A percentile compares a stretch with the other conserved stretches of the same genome.
phyloP scores from a whole-genome alignment of 2,797 vertebrate species.

The Coregonus suidteri region DNA sequence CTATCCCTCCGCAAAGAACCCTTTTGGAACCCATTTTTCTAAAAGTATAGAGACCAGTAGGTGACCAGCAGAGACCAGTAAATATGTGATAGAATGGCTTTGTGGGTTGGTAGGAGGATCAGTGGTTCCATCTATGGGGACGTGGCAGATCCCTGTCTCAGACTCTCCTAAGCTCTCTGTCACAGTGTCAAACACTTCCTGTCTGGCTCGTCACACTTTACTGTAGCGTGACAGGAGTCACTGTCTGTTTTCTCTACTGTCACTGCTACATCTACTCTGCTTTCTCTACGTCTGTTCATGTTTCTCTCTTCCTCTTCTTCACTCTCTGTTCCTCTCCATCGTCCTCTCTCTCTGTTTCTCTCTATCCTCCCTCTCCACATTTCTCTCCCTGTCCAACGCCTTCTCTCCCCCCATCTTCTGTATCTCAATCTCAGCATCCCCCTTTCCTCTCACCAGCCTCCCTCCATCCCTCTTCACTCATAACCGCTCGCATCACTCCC shows the following conservation, averaged over 20 bases:
- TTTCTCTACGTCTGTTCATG: not conserved
- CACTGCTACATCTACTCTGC: not conserved
- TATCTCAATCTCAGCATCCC: not conserved
- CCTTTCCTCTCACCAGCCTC: not conserved
- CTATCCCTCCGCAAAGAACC: too few species aligned
- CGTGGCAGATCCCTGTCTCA: not conserved
- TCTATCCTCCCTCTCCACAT: conserved; percentile 4
- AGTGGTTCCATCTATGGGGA: not conserved
- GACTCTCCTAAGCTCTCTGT: not conserved
- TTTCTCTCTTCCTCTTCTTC: conserved; percentile 4
- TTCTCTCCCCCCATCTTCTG: not conserved
- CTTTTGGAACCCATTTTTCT: too few species aligned
- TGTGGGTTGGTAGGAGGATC: not conserved
- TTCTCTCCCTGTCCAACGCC: conserved; percentile 8
- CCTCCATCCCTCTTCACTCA: conserved; percentile 10
- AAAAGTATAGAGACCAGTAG: too few species aligned
- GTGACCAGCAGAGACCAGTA: not conserved
- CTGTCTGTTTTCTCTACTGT: not conserved
- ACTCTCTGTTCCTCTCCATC: conserved; percentile 10
- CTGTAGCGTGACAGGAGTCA: conserved; percentile 2
- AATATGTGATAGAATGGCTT: not conserved
- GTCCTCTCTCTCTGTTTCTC: conserved; percentile 5
- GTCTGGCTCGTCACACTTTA: not conserved
- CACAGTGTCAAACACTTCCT: not conserved
- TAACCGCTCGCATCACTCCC: conserved; percentile 30